Evolutionary conservation across 2,797 vertebrate genomes (phyloP).

Genomic region (Takifugu rubripes): DNA sequence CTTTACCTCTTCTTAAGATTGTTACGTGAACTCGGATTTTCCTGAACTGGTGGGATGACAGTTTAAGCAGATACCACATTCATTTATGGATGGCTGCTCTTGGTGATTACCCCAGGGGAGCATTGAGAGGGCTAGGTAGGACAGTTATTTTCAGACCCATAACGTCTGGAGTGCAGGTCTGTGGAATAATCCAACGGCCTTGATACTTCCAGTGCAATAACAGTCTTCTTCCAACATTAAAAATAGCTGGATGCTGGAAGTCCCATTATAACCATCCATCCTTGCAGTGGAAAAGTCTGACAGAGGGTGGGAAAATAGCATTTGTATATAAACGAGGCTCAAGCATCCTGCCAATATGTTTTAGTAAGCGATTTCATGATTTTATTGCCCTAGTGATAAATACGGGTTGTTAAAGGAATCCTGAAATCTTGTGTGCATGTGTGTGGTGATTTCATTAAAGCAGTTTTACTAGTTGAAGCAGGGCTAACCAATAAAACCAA

Average conservation of each 20-base stretch:
- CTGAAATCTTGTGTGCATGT: too few species aligned
- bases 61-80: slow-evolving; percentile 68
- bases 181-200: slow-evolving; percentile 69
- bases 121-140: slow-evolving; percentile 50
- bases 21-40: slow-evolving; percentile 45
- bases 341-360: slow-evolving; percentile 34
- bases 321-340: slow-evolving; percentile 57
- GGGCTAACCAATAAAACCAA: too few species aligned
- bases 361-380: slow-evolving; percentile 33
- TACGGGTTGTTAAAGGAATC: slow-evolving; percentile 10
- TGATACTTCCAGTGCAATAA: slow-evolving; percentile 64
- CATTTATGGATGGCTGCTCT: slow-evolving; percentile 63
- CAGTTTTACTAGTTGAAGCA: too few species aligned
- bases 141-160: slow-evolving; percentile 75
- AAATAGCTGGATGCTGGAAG: slow-evolving; percentile 69
- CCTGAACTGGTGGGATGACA: slow-evolving; percentile 56
- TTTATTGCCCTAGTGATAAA: slow-evolving; percentile 29
- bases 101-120: slow-evolving; percentile 66
- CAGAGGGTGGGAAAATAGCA: slow-evolving; percentile 40
- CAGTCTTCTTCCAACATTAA: slow-evolving; percentile 60
- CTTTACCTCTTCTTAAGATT: slow-evolving; percentile 24
- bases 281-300: slow-evolving; percentile 62
- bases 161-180: slow-evolving; percentile 70
- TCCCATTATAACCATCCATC: slow-evolving; percentile 70
- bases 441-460: too few species aligned